Evolutionary conservation across 2,797 vertebrate species (phyloP), one percentile per base, ranked within the genome.

Genomic region (Poecilia gillii): DNA sequence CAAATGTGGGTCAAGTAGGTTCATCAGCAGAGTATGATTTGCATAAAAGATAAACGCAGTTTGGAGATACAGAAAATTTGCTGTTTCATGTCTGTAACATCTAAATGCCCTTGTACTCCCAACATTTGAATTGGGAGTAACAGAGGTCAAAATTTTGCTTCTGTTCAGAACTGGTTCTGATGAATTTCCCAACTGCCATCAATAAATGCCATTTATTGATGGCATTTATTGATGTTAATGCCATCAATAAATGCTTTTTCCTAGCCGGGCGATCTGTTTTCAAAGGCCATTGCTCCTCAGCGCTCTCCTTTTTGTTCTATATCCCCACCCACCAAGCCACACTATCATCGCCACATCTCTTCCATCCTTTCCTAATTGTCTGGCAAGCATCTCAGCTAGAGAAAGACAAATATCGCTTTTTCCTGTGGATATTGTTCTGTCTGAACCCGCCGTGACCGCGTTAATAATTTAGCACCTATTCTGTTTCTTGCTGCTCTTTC

Each of bases 401-500:
- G 83, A 81, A 92, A 91, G 91, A 92, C 89, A 93, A 93, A 93
- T 88, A 94, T 88, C 78, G n/a, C 80, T 82, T 87, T 86, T 90
- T 91, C 87, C 86, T 82, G 92, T 93, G 90, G 90, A 92, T 91
- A 90, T 91, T 89, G 90, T 90, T 90, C 84, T 3, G 83, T 86
- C 86, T 90, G 89, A 91, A 88, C 85, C 75, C 31, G 64, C 88
- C 64, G 76, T 83, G 81, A 43, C 79, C 0, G 23, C 74, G 49
- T 94, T 89, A 92, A 94, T 94, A 93, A 92, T 94, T 93, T 75
- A 93, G 84, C 83, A 72, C 83, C 87, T 80, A 36, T 88, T 89
- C 73, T 78, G 80, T 84, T 77, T 80, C 76, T 83, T 3, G 7
- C 45, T 31, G 53, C 72, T 77, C 14, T 70, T 66, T 71, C 73